A percentile compares a stretch with the other conserved stretches of the same genome.
phyloP scores from a whole-genome alignment of 2,113 vertebrate species.

The Spheniscus mendiculus region DNA sequence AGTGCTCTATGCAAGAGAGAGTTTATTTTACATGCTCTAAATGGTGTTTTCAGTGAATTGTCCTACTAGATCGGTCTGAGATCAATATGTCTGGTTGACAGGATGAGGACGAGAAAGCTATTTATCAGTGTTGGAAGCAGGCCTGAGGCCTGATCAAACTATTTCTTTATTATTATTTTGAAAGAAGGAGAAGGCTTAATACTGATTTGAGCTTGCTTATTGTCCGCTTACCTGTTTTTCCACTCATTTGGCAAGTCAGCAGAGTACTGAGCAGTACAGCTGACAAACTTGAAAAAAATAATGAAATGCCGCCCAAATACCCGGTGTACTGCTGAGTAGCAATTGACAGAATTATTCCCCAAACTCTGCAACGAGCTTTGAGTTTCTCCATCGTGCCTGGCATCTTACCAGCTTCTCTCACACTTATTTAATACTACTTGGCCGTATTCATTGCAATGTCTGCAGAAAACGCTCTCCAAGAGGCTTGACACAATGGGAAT shows the following conservation, averaged over 20 bases:
- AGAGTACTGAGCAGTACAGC: background rate
- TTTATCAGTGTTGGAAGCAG: conserved; percentile 42
- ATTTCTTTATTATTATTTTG: background rate
- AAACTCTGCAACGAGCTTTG: background rate
- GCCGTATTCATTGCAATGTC: background rate
- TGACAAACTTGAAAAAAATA: background rate
- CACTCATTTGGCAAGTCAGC: background rate
- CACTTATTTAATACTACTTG: conserved; percentile 27
- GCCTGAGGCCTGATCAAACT: background rate
- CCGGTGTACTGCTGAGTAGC: background rate
- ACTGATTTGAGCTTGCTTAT: background rate
- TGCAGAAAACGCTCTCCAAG: background rate
- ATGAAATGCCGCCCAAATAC: background rate
- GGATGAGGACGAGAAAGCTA: conserved; percentile 8
- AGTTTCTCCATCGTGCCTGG: background rate
- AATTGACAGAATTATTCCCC: background rate
- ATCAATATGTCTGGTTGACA: conserved; percentile 52
- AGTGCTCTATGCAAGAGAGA: background rate
- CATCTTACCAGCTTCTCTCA: background rate
- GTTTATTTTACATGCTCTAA: background rate
- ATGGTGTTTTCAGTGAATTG: conserved; percentile 33
- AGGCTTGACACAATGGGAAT: background rate
- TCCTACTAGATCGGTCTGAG: conserved; percentile 50
- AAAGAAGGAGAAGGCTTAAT: background rate
- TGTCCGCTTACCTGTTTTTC: background rate